Conservation (phyloP, 2,797 vertebrate genomes). For the Notolabrus celidotus region DNA sequence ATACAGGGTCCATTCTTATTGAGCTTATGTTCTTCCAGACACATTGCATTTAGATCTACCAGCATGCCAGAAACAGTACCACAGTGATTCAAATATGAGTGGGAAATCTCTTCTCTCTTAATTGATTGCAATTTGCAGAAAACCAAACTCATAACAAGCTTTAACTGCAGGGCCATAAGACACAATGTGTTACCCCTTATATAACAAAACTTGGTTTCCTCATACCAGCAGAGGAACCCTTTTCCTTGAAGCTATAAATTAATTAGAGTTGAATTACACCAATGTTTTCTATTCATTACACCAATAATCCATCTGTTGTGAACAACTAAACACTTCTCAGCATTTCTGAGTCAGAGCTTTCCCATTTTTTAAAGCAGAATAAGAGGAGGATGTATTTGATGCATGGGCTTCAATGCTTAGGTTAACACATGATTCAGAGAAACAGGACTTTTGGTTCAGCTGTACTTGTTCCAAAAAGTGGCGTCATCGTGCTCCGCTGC, state of each 20-base stretch:
- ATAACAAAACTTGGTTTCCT: not conserved
- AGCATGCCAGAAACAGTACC: too few relatives aligned
- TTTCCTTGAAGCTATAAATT: slow-evolving; percentile 38
- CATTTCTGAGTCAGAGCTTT: slow-evolving; percentile 27
- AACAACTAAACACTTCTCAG: slow-evolving; percentile 43
- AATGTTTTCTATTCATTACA: slow-evolving; percentile 51
- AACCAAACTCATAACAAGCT: too few relatives aligned
- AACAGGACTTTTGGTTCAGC: slow-evolving; percentile 12
- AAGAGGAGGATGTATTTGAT: slow-evolving; percentile 37
- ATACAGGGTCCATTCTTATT: too few relatives aligned
- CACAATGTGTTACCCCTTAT: not conserved
- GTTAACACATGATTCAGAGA: slow-evolving; percentile 29
- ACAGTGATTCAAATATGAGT: too few relatives aligned
- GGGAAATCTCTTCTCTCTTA: too few relatives aligned
- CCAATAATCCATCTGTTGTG: slow-evolving; percentile 54
- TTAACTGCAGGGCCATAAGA: not conserved
- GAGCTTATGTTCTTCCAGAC: too few relatives aligned
- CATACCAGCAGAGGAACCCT: slow-evolving; percentile 2
- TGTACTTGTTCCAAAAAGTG: slow-evolving; percentile 7
- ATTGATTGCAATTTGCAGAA: too few relatives aligned
- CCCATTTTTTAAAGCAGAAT: slow-evolving; percentile 17
- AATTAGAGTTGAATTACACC: slow-evolving; percentile 46
- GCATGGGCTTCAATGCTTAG: slow-evolving; percentile 56
- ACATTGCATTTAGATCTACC: too few relatives aligned
- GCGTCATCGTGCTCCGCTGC: not conserved